Conservation (phyloP, 2,113 vertebrate genomes). For the Tursiops truncatus region DNA sequence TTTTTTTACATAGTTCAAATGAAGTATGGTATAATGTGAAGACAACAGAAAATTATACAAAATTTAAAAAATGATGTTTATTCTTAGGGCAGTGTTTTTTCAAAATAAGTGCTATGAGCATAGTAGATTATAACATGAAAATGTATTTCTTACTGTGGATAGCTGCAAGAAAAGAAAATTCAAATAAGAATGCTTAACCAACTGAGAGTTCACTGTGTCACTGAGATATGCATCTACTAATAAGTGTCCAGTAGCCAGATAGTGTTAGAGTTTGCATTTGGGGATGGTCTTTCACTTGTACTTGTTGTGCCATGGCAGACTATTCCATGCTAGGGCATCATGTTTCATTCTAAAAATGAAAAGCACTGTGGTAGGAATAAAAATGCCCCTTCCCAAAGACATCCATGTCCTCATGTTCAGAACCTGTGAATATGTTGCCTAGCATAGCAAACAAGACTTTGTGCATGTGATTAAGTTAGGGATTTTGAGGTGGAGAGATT, state of each 20-base stretch:
- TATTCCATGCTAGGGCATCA: background rate
- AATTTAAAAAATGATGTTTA: background rate
- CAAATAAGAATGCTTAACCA: background rate
- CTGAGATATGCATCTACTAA: background rate
- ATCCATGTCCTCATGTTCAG: accelerated
- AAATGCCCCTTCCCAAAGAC: background rate
- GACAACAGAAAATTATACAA: background rate
- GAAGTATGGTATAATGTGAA: background rate
- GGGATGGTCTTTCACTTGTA: background rate
- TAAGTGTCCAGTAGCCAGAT: background rate
- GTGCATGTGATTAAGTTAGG: background rate
- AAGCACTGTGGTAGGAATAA: background rate
- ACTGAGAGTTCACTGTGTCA: background rate
- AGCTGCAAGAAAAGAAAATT: background rate
- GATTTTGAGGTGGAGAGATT: background rate
- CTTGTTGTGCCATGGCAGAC: background rate
- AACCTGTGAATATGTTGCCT: background rate
- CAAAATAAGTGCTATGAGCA: background rate
- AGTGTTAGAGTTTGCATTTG: background rate
- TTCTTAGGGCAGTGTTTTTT: background rate
- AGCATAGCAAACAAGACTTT: background rate
- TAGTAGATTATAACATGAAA: background rate
- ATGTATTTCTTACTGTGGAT: background rate
- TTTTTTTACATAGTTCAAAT: constrained; percentile 24
- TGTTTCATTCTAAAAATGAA: background rate